phyloP scores from a whole-genome alignment of 1,140 invertebrate genomes.

The Archegozetes longisetosus region DNA sequence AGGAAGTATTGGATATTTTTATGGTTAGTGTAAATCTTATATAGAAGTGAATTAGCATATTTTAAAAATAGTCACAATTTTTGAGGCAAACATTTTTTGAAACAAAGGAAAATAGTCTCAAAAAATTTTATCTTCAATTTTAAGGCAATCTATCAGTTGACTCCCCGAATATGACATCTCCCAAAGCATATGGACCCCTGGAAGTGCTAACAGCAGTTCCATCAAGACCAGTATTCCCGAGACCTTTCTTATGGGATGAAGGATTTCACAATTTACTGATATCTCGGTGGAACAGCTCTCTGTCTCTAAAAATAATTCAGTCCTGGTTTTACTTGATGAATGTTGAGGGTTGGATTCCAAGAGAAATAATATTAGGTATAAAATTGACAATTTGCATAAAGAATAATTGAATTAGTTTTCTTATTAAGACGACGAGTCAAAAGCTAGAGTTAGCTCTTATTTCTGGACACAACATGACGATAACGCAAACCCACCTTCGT shows the following conservation, averaged over 20 bases:
- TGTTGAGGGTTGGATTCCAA: constrained; percentile 92
- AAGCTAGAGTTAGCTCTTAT: constrained; percentile 75
- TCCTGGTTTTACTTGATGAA: constrained; percentile 98
- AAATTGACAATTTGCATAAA: not conserved
- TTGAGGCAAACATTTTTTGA: no score
- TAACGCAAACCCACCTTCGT: constrained; percentile 91
- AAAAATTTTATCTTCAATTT: no score
- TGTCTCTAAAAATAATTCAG: constrained; percentile 74
- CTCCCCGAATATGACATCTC: constrained; percentile 64
- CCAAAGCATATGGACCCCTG: constrained; percentile 65
- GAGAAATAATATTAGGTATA: constrained; percentile 78
- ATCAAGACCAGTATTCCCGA: constrained; percentile 90
- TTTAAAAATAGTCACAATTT: no score
- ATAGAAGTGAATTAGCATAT: no score
- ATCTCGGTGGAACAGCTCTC: constrained; percentile 67
- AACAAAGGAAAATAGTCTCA: no score
- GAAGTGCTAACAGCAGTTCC: constrained; percentile 83
- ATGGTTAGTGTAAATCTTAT: no score
- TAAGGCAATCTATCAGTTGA: constrained; percentile 70
- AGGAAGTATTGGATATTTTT: constrained; percentile 91
- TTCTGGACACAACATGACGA: constrained; percentile 87
- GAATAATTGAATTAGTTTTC: no score
- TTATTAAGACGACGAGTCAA: no score
- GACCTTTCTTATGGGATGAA: constrained; percentile 99
- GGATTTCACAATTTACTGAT: constrained; percentile 93